These are phyloP conservation scores for Pseudomyrmex sp. DNA, from an alignment of 1,140 invertebrate genomes.

Conservation along the genomic window DNA sequence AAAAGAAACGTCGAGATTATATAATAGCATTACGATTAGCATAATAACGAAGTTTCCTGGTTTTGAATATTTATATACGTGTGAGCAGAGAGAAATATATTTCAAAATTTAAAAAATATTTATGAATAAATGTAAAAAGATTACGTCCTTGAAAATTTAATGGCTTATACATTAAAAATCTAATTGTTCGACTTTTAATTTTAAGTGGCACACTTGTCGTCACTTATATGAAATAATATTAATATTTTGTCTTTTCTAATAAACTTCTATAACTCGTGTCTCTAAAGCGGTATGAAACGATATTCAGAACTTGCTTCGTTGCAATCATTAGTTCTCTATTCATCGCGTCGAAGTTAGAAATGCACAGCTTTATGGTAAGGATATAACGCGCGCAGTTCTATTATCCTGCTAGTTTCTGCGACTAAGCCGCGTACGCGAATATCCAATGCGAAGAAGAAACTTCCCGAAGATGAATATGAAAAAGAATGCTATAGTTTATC, in stretches of 20 bases:
- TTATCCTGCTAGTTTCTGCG: constrained; percentile 45
- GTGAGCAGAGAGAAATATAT: background rate
- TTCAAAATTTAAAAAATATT: background rate
- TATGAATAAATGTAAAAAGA: background rate
- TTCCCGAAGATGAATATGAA: constrained; percentile 24
- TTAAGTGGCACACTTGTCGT: too few relatives aligned
- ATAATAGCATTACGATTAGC: background rate
- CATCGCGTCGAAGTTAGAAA: constrained; percentile 40
- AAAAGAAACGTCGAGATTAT: background rate
- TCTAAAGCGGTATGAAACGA: constrained; percentile 23
- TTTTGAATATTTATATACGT: background rate
- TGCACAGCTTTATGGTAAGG: constrained; percentile 37
- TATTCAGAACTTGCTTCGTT: constrained; percentile 55
- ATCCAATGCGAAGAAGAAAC: constrained; percentile 7
- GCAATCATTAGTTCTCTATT: constrained; percentile 54
- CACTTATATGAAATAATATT: constrained; percentile 14
- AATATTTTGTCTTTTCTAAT: constrained; percentile 28
- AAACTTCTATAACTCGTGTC: constrained; percentile 38
- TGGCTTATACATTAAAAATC: background rate
- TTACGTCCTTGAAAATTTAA: constrained; percentile 2
- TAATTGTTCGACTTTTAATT: background rate
- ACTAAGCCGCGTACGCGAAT: constrained; percentile 29
- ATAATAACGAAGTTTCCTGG: background rate
- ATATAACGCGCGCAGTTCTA: constrained; percentile 43
- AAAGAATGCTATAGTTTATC: constrained; percentile 42